phyloP scores from a whole-genome alignment of 1,140 invertebrate genomes.

The Zaprionus camerounensis region DNA sequence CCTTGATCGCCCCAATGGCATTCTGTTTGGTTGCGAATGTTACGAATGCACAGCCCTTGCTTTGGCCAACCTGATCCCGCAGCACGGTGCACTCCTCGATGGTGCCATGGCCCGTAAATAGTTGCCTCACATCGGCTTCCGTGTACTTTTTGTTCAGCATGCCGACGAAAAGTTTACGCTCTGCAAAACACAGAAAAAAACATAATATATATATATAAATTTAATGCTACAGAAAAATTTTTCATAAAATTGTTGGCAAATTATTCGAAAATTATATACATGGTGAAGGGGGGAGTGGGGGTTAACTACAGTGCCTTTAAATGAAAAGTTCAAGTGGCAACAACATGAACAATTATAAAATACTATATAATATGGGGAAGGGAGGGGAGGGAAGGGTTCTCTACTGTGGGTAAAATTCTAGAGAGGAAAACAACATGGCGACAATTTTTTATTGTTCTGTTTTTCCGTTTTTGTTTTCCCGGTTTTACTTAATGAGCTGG shows the following conservation, averaged over 20 bases:
- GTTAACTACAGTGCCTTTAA: not conserved
- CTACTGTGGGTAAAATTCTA: slow-evolving; percentile 25
- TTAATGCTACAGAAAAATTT: slow-evolving; percentile 9
- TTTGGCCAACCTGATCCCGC: slow-evolving; percentile 95
- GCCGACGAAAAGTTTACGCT: slow-evolving; percentile 99
- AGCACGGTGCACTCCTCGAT: slow-evolving; percentile 99
- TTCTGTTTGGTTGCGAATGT: slow-evolving; percentile 98
- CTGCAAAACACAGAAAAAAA: slow-evolving; percentile 85
- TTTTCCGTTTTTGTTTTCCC: slow-evolving; percentile 30
- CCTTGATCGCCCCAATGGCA: slow-evolving; percentile 97
- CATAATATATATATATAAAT: not conserved
- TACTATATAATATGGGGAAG: not conserved
- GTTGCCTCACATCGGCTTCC: slow-evolving; percentile 96
- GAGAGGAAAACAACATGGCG: slow-evolving; percentile 35
- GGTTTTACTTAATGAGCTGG: slow-evolving; percentile 59
- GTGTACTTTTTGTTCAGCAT: slow-evolving; percentile 99
- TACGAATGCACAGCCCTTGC: slow-evolving; percentile 99
- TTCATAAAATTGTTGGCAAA: slow-evolving; percentile 48
- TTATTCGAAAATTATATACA: slow-evolving; percentile 37
- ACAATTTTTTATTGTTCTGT: slow-evolving; percentile 28
- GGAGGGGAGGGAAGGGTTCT: slow-evolving; percentile 1
- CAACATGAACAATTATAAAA: slow-evolving; percentile 54
- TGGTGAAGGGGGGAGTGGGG: not conserved
- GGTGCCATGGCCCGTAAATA: slow-evolving; percentile 96
- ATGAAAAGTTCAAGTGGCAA: slow-evolving; percentile 41